A percentile compares a stretch with the other conserved stretches of the same genome.
Conservation (phyloP, 2,113 vertebrate genomes). For the Ptilorrhoa leucosticta region DNA sequence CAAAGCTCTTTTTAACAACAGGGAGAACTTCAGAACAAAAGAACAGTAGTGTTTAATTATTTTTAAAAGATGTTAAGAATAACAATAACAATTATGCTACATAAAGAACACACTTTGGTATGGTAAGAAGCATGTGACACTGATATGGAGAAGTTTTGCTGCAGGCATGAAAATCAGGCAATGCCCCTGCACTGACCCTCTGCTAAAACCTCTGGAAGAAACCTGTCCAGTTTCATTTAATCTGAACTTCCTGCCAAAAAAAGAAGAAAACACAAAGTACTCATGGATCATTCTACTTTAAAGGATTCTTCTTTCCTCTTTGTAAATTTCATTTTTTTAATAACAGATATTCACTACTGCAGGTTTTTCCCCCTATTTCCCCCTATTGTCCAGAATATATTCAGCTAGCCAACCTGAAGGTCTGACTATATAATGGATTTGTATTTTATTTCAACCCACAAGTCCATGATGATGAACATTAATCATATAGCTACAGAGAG, state of each 20-base stretch:
- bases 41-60: constrained; percentile 58
- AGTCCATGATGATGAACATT: background rate
- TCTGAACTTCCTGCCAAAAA: background rate
- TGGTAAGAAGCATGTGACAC: constrained; percentile 18
- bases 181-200: background rate
- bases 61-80: constrained; percentile 62
- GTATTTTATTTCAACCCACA: background rate
- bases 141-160: constrained; percentile 28
- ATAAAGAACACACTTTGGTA: constrained; percentile 53
- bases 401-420: background rate
- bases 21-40: constrained; percentile 50
- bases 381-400: background rate
- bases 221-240: background rate
- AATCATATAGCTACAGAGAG: background rate
- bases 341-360: background rate
- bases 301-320: background rate
- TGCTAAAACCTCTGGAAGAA: background rate
- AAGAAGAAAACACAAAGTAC: background rate
- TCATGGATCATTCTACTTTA: background rate
- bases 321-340: background rate
- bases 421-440: background rate
- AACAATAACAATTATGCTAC: constrained; percentile 59
- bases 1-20: constrained; percentile 55
- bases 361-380: background rate
- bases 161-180: background rate